Evolutionary conservation across 2,797 vertebrate genomes (phyloP), one percentile per base, ranked within the genome.

Genomic region (Sebastes vulpes): DNA sequence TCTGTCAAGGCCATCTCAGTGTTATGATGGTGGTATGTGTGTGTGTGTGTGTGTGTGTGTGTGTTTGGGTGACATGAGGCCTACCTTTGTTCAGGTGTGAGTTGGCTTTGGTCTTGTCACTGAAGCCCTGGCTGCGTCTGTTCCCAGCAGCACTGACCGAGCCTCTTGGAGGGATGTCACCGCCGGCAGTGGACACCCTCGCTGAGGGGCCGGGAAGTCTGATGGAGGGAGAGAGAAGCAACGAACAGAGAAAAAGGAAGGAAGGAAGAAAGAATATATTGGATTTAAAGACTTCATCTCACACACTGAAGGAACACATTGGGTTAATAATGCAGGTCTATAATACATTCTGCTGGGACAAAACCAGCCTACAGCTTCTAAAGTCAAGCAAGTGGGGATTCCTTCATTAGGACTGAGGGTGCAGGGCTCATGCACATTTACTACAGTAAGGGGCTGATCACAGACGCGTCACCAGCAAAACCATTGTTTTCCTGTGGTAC

Each of bases 91-190:
- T 97, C 88, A 86, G 92, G 32, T 96, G 95, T 29, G 95, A 90
- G 89, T 91, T 96, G 57, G 96, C 96, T 95, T 98, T 99, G 71
- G 97, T 97, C 95, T 99, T 99, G 90, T 99, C 98, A 90, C 96
- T 97, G 94, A 98, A 98, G 94, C 97, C 98, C 96, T 98, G 98
- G 90, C 98, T 99, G 82, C 98, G 97, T 25, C 98, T 95, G 93
- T 98, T 99, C 90, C 96, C 97, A 32, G 92, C 81, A 83, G 97
- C 95, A 85, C 95, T 85, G 78, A 96, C 83, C 28, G 97, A 93
- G 75, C 96, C 96, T 64, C 98, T 96, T 6, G 96, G 88, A 90
- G 97, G 97, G 93, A 96, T 92, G 90, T 99, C 98, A 58, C 96
- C 95, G 96, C 97, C 97, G 42, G 97, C 97, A 96, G 97, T 83